These are phyloP conservation scores for Pollenia griseotomentosa DNA, from an alignment of 2,888 invertebrate genomes.

Conservation along the genomic window DNA sequence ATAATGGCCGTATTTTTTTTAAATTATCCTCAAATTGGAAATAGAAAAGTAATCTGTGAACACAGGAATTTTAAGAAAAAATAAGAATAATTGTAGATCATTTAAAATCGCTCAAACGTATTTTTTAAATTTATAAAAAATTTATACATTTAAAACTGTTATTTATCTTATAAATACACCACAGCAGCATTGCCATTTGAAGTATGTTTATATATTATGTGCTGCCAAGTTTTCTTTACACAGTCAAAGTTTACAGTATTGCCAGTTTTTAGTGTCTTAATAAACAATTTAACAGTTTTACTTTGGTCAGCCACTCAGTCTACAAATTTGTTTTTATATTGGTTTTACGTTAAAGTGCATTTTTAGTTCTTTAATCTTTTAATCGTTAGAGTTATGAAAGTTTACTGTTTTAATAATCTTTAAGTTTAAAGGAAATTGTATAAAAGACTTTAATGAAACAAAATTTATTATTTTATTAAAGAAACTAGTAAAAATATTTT, in stretches of 20 bases:
- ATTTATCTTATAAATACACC: not conserved
- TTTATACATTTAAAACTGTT: no score
- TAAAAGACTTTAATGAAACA: no score
- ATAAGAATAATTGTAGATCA: no score
- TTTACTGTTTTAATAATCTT: no score
- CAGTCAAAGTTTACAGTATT: not conserved
- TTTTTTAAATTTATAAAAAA: no score
- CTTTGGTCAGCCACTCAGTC: not conserved
- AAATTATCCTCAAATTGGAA: no score
- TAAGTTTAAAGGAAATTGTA: no score
- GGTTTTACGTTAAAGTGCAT: not conserved
- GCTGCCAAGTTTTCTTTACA: slow-evolving; percentile 6
- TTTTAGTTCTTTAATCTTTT: slow-evolving; percentile 2
- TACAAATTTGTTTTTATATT: slow-evolving; percentile 9
- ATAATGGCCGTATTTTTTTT: no score
- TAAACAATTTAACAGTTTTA: slow-evolving; percentile 27
- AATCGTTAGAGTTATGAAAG: not conserved
- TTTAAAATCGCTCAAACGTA: no score
- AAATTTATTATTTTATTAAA: no score
- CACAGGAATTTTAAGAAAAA: no score
- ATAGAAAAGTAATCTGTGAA: no score
- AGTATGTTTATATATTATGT: not conserved
- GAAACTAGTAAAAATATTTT: not conserved
- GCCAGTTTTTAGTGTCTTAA: slow-evolving; percentile 1
- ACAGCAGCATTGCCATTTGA: slow-evolving; percentile 19